phyloP scores from a whole-genome alignment of 1,140 invertebrate genomes.

The Littorina saxatilis region DNA sequence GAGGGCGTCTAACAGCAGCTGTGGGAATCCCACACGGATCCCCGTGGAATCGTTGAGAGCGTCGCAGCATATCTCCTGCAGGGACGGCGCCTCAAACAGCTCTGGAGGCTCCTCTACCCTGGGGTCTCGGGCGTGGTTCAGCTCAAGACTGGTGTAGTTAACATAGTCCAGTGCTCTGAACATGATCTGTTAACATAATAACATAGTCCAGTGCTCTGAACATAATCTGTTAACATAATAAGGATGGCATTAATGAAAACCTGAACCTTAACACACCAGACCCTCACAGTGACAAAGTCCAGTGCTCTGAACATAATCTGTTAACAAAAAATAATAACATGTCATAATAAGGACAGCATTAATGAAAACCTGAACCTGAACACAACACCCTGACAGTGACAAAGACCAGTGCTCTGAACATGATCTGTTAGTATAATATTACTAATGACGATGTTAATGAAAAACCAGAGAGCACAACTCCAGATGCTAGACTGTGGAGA shows the following conservation, averaged over 20 bases:
- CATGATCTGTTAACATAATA: slow-evolving; percentile 44
- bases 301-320: not conserved
- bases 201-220: slow-evolving; percentile 60
- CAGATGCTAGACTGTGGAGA: too few relatives aligned
- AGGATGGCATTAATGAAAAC: slow-evolving; percentile 10
- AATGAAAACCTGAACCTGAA: not conserved
- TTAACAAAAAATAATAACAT: not conserved
- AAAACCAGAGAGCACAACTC: too few relatives aligned
- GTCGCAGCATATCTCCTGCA: slow-evolving; percentile 44
- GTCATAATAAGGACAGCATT: not conserved
- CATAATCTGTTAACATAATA: slow-evolving; percentile 44
- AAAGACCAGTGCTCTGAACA: slow-evolving; percentile 61
- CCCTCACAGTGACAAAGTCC: slow-evolving; percentile 19
- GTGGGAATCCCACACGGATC: slow-evolving; percentile 28
- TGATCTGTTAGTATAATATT: slow-evolving; percentile 29
- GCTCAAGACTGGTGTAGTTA: slow-evolving; percentile 52
- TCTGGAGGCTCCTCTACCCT: slow-evolving; percentile 14
- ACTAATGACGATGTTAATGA: not conserved
- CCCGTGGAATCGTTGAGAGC: slow-evolving; percentile 36
- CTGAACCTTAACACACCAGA: too few relatives aligned
- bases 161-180: slow-evolving; percentile 60
- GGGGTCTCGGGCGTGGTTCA: slow-evolving; percentile 43
- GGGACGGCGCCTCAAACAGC: slow-evolving; percentile 15
- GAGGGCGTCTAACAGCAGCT: slow-evolving; percentile 40
- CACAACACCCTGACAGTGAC: slow-evolving; percentile 20